These are phyloP conservation scores for Microplitis deprimator DNA, from an alignment of 2,888 invertebrate genomes.

Conservation along the genomic window DNA sequence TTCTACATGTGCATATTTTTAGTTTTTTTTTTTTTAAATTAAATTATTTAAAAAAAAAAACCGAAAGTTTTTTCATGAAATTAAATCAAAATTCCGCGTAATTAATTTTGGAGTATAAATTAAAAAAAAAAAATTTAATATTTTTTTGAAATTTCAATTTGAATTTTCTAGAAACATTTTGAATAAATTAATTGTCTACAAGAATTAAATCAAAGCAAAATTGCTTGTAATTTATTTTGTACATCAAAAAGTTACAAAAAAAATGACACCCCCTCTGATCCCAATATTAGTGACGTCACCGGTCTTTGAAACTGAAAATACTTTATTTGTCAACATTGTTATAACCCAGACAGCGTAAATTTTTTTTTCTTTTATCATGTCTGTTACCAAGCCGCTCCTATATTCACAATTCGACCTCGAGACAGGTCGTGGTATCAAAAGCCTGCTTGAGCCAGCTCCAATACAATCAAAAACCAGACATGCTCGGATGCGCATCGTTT, in stretches of 20 bases:
- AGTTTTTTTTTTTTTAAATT: too few species aligned
- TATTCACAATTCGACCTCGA: conserved; percentile 52
- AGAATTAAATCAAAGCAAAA: too few species aligned
- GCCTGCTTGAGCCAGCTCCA: conserved; percentile 20
- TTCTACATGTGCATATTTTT: too few species aligned
- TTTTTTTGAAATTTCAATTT: too few species aligned
- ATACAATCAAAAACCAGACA: conserved; percentile 46
- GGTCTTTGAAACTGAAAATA: neutral
- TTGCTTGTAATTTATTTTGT: too few species aligned
- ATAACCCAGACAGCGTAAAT: neutral
- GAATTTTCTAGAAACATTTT: too few species aligned
- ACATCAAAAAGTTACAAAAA: neutral
- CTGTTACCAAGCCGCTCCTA: conserved; percentile 55
- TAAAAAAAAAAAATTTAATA: too few species aligned
- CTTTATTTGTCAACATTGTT: neutral
- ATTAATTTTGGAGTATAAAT: too few species aligned
- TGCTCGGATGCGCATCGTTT: conserved; percentile 39
- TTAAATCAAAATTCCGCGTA: too few species aligned
- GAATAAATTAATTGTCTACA: too few species aligned
- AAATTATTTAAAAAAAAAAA: too few species aligned
- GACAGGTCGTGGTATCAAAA: conserved; percentile 47
- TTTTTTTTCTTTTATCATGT: conserved; percentile 24
- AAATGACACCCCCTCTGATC: neutral
- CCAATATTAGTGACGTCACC: neutral
- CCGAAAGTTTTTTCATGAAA: too few species aligned